Evolutionary conservation across 2,113 vertebrate species (phyloP).

Genomic region (Stigmatopora argus): DNA sequence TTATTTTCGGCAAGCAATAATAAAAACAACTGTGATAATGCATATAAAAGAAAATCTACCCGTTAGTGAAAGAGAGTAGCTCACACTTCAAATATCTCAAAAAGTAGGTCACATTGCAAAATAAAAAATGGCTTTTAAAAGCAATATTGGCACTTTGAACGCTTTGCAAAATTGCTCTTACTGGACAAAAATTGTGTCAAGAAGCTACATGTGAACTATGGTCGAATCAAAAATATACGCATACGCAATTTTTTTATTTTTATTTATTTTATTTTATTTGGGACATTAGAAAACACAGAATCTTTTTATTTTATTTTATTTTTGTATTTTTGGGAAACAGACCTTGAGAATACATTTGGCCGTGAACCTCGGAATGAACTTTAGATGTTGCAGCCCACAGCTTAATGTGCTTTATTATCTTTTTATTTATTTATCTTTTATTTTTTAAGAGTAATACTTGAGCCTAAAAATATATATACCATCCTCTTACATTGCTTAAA

Average conservation of each 20-base stretch:
- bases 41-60: background rate
- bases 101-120: background rate
- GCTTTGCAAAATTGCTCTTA: background rate
- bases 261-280: too few species aligned
- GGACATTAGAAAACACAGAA: too few species aligned
- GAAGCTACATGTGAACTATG: background rate
- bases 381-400: background rate
- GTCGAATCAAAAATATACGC: background rate
- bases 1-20: slow-evolving; percentile 11
- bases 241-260: background rate
- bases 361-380: slow-evolving; percentile 1
- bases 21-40: background rate
- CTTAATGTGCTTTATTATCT: background rate
- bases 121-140: slow-evolving; percentile 22
- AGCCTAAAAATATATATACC: background rate
- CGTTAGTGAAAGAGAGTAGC: background rate
- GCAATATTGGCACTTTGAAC: slow-evolving; percentile 5
- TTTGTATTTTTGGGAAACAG: background rate
- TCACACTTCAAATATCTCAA: background rate
- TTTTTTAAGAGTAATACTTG: slow-evolving; percentile 1
- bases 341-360: slow-evolving; percentile 5
- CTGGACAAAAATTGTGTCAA: background rate
- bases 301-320: too few species aligned
- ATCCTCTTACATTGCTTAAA: background rate
- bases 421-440: background rate